These are phyloP conservation scores for Phoxinus phoxinus DNA, from an alignment of 2,113 vertebrate genomes.

Conservation along the genomic window DNA sequence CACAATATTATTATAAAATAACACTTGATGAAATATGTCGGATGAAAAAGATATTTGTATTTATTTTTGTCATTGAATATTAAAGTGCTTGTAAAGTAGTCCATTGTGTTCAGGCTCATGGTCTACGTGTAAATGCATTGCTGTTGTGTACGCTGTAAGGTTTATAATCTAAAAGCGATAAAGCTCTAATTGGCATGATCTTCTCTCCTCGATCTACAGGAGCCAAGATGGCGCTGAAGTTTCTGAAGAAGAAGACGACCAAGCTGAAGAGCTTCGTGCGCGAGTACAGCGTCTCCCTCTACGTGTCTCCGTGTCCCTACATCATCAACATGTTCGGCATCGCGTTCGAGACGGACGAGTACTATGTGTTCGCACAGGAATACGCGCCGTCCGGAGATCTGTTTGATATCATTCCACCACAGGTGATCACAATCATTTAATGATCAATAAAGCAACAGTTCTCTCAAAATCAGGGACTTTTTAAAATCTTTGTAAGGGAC, in stretches of 20 bases:
- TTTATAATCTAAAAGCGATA: background rate
- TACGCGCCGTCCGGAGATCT: conserved; percentile 84
- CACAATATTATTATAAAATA: no score
- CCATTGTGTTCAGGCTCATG: no score
- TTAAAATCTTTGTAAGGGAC: no score
- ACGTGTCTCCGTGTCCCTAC: conserved; percentile 82
- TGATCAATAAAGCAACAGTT: no score
- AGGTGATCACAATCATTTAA: conserved; percentile 66
- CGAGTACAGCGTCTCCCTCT: conserved; percentile 85
- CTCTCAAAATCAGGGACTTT: no score
- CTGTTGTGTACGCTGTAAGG: no score
- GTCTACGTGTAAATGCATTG: no score
- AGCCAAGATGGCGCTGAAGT: conserved; percentile 85
- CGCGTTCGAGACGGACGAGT: conserved; percentile 83
- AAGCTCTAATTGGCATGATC: background rate
- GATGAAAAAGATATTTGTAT: no score
- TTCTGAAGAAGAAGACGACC: conserved; percentile 85
- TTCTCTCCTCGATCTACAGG: conserved; percentile 63
- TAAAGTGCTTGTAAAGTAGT: no score
- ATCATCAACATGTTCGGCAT: conserved; percentile 87
- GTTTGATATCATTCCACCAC: conserved; percentile 86
- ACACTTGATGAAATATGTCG: no score
- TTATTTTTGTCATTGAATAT: no score
- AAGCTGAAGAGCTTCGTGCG: conserved; percentile 84
- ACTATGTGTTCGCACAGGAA: conserved; percentile 85